These are phyloP conservation scores for Anthonomus grandis DNA, from an alignment of 1,140 invertebrate genomes.

Conservation along the genomic window DNA sequence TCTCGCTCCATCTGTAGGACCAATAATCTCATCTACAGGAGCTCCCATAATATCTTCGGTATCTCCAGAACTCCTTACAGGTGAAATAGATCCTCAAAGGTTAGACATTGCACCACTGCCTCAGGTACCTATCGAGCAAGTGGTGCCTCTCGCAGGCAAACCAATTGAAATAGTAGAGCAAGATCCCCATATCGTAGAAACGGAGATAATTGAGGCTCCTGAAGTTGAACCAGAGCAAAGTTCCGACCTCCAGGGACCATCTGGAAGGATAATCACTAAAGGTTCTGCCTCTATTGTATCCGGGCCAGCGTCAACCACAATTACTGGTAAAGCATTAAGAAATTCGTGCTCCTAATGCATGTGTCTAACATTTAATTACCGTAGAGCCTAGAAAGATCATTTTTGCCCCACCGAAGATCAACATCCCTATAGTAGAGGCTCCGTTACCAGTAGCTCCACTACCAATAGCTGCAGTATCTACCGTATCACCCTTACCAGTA, in stretches of 20 bases:
- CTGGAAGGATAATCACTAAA: constrained; percentile 39
- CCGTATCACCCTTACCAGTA: background rate
- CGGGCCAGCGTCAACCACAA: constrained; percentile 42
- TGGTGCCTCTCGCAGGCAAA: constrained; percentile 7
- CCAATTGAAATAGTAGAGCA: constrained; percentile 22
- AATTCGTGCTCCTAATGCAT: background rate
- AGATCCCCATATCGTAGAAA: constrained; percentile 35
- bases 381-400: constrained; percentile 30
- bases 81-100: constrained; percentile 6
- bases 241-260: constrained; percentile 39
- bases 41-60: background rate
- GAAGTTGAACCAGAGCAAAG: constrained; percentile 33
- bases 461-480: constrained; percentile 1
- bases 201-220: constrained; percentile 33
- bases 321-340: constrained; percentile 31
- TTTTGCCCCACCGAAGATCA: constrained; percentile 21
- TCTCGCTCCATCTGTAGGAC: background rate
- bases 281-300: constrained; percentile 39
- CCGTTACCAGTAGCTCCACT: constrained; percentile 10
- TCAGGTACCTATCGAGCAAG: constrained; percentile 4
- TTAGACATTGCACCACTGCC: background rate
- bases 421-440: constrained; percentile 1
- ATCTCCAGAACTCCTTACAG: background rate
- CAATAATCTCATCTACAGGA: background rate
- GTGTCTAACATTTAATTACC: background rate